Evolutionary conservation across 2,888 invertebrate genomes (phyloP).

Genomic region (Sialis lutaria): DNA sequence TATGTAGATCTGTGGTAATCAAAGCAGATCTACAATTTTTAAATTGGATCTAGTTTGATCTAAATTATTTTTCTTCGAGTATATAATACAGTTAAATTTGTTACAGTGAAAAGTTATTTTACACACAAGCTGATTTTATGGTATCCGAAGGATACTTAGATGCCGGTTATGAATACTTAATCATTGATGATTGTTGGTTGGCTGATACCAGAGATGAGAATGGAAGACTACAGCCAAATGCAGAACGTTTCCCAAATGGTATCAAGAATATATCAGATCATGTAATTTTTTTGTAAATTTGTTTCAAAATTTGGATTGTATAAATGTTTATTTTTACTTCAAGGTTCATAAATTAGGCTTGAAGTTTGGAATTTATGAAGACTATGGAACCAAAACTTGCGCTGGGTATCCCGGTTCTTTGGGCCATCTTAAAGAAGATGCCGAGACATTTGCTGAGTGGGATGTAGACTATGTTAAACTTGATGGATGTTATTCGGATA

Average conservation of each 20-base stretch:
- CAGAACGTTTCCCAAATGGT: slow-evolving; percentile 38
- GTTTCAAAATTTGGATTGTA: no score
- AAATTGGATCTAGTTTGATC: not conserved
- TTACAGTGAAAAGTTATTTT: slow-evolving; percentile 34
- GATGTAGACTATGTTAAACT: slow-evolving; percentile 66
- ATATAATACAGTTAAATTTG: no score
- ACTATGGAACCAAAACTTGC: slow-evolving; percentile 62
- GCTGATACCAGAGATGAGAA: slow-evolving; percentile 26
- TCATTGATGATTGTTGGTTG: slow-evolving; percentile 45
- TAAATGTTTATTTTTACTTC: no score
- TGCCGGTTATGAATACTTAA: slow-evolving; percentile 40
- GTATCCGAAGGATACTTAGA: slow-evolving; percentile 38
- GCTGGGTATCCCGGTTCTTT: slow-evolving; percentile 62
- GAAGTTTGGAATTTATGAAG: slow-evolving; percentile 68
- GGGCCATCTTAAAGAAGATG: slow-evolving; percentile 45
- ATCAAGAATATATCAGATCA: slow-evolving; percentile 39
- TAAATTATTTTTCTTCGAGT: no score
- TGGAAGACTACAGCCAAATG: slow-evolving; percentile 33
- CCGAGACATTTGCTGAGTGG: slow-evolving; percentile 62
- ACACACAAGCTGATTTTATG: slow-evolving; percentile 33
- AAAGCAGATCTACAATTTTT: not conserved
- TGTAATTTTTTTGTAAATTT: slow-evolving; percentile 21
- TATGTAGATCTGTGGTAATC: no score
- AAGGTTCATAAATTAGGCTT: slow-evolving; percentile 56
- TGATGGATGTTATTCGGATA: slow-evolving; percentile 58